These are phyloP conservation scores for Aleiodes sp. DNA, from an alignment of 1,140 invertebrate species.

Conservation along the genomic window DNA sequence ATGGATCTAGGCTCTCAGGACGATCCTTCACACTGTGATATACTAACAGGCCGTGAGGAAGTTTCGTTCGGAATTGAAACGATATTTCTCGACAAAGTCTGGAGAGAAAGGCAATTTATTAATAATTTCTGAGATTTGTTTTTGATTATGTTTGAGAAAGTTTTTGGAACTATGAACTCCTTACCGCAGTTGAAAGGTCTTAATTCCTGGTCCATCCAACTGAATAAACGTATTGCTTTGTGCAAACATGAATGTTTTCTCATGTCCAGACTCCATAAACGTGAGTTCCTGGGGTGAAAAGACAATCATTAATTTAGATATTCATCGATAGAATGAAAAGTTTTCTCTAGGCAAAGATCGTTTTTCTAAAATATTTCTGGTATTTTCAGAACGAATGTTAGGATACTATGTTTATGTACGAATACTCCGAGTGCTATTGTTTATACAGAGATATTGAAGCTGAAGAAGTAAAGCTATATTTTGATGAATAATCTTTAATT, in stretches of 20 bases:
- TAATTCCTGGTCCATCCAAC: conserved; percentile 84
- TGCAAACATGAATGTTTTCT: conserved; percentile 86
- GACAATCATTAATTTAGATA: conserved; percentile 12
- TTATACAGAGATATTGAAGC: too few relatives aligned
- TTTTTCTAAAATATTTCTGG: too few relatives aligned
- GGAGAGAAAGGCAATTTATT: conserved; percentile 29
- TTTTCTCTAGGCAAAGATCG: too few relatives aligned
- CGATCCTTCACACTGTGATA: conserved; percentile 89
- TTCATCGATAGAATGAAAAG: neutral
- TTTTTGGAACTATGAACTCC: conserved; percentile 30
- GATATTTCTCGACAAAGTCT: conserved; percentile 88
- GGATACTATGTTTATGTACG: too few relatives aligned
- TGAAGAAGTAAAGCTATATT: too few relatives aligned
- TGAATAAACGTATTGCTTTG: conserved; percentile 89
- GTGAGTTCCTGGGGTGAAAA: conserved; percentile 71
- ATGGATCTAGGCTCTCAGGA: conserved; percentile 79
- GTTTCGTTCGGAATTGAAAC: conserved; percentile 84
- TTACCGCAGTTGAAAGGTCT: conserved; percentile 85
- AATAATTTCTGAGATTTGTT: neutral
- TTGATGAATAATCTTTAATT: too few relatives aligned
- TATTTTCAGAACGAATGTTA: too few relatives aligned
- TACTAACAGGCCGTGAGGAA: conserved; percentile 85
- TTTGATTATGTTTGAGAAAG: neutral
- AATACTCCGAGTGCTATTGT: too few relatives aligned
- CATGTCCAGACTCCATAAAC: conserved; percentile 82